Evolutionary conservation across 2,888 invertebrate species (phyloP).

Genomic region (Lithophane semibrunnea): DNA sequence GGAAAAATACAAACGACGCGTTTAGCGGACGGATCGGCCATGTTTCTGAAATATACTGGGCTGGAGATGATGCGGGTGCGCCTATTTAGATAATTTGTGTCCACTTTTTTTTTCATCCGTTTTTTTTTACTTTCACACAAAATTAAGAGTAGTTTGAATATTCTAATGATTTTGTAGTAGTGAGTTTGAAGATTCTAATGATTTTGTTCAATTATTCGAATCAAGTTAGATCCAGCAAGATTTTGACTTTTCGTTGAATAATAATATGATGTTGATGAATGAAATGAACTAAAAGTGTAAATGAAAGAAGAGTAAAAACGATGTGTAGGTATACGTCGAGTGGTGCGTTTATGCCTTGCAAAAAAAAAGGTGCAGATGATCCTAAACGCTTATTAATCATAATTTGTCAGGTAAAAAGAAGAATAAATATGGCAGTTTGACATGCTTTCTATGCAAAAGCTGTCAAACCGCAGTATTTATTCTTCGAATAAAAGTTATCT

Average conservation of each 20-base stretch:
- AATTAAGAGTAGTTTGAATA: not conserved
- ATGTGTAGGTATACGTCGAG: not conserved
- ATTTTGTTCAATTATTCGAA: not conserved
- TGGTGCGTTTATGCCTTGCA: not conserved
- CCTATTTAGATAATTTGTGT: not conserved
- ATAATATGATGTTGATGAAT: not conserved
- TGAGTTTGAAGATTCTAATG: not conserved
- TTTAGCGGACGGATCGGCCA: constrained; percentile 67
- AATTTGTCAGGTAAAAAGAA: not conserved
- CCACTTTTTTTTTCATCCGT: not conserved
- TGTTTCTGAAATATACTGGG: constrained; percentile 11
- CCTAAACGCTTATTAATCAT: not conserved
- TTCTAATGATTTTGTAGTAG: not conserved
- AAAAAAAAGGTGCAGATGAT: not conserved
- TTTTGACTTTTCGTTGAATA: not conserved
- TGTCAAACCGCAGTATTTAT: not conserved
- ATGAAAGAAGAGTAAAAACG: not conserved
- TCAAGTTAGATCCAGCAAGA: not conserved
- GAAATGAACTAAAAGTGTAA: not conserved
- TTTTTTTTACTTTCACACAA: no score
- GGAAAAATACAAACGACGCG: constrained; percentile 74
- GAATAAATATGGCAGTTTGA: not conserved
- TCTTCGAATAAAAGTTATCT: not conserved
- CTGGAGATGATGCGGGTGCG: not conserved
- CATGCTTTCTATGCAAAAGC: not conserved